Base-by-base conservation (phyloP, 2,888 invertebrate species). In the Monoplex corrugatus region DNA sequence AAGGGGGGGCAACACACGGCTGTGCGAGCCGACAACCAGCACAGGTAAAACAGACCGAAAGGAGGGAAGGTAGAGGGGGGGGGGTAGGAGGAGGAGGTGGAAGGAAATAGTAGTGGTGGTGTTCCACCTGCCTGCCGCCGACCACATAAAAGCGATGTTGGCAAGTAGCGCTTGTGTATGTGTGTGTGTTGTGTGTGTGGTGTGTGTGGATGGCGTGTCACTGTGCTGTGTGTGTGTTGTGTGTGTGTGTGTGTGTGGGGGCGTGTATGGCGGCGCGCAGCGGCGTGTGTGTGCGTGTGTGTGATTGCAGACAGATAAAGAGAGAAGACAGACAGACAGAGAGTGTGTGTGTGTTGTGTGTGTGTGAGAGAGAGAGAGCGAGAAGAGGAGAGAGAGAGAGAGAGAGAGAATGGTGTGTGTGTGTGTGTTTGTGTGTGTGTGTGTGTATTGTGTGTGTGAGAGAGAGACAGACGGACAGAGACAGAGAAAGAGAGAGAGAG, bases 341-440 rank as follows among this genome's bases (percentile, higher is more conserved):
- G n/a, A n/a, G n/a, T n/a, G n/a, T n/a, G n/a, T n/a, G n/a, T n/a
- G n/a, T n/a, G n/a, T n/a, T n/a, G n/a, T n/a, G n/a, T n/a, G n/a
- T n/a, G n/a, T n/a, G n/a, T n/a, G n/a, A n/a, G n/a, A 28, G 68
- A 1, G 32, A 83, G 43, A 43, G 43, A 40, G 43, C n/a, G 23
- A 68, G 68, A 68, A 32, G 83, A 68, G 83, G 40, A 83, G 43
- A 43, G 32, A 83, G 43, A 28, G 57, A 83, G 68, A 23, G 28
- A 28, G 3, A 16, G 16, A 13, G 16, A 50, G 8, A 50, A 44
- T 40, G 35, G 50, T 35, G 75, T 85, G 50, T 75, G 85, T 44
- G 78, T 85, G 57, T 50, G 85, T 85, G 89, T 85, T 32, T 85
- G 89, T 45, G 85, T 68, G 85, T 44, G 85, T 85, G 13, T 44